These are phyloP conservation scores for Myodes glareolus DNA, from an alignment of 2,113 vertebrate species.

Conservation along the genomic window DNA sequence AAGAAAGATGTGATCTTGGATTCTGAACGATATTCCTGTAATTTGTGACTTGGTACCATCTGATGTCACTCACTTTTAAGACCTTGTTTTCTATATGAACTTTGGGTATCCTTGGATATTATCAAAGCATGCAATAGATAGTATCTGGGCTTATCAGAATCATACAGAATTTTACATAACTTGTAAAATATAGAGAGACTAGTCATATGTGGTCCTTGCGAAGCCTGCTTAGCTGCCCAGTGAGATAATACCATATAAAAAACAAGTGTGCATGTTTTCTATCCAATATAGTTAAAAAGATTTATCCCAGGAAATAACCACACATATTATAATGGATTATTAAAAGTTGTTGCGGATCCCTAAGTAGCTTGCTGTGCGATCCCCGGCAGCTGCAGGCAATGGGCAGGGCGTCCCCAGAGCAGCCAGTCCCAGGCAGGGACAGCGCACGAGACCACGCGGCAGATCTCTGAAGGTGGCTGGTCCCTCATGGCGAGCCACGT, in stretches of 20 bases:
- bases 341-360: too few species aligned
- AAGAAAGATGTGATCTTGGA: constrained; percentile 1
- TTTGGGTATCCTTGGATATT: background rate
- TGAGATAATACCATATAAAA: background rate
- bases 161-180: background rate
- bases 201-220: background rate
- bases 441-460: too few species aligned
- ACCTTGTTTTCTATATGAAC: background rate
- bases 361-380: too few species aligned
- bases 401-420: too few species aligned
- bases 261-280: background rate
- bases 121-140: background rate
- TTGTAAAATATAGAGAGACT: background rate
- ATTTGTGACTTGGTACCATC: background rate
- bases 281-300: background rate
- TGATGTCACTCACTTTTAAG: background rate
- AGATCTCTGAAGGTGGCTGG: too few species aligned
- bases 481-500: too few species aligned
- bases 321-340: too few species aligned
- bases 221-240: background rate
- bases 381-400: too few species aligned
- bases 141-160: background rate
- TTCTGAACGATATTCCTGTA: background rate
- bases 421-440: too few species aligned
- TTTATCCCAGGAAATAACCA: background rate